Conservation (phyloP, 2,888 invertebrate species). For the Dynastes maya region DNA sequence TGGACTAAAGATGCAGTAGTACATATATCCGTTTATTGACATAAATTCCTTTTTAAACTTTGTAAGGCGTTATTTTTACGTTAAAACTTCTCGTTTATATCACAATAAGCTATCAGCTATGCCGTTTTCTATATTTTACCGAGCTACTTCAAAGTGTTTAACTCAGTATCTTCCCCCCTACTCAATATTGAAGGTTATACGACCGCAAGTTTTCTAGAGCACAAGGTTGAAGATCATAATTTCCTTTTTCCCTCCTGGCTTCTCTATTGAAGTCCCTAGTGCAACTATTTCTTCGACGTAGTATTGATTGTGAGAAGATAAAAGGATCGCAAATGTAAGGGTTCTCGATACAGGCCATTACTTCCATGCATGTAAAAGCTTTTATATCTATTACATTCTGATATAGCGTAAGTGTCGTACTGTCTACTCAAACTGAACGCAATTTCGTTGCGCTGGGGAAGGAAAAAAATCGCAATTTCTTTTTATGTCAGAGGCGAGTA, state of each 20-base stretch:
- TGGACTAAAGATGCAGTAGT: too few species aligned
- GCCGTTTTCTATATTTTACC: too few species aligned
- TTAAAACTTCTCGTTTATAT: too few species aligned
- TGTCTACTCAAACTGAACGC: constrained; percentile 2
- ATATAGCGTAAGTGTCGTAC: constrained; percentile 10
- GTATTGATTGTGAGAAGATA: constrained; percentile 30
- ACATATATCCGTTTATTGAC: too few species aligned
- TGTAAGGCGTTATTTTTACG: too few species aligned
- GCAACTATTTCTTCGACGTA: constrained; percentile 3
- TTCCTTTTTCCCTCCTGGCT: constrained; percentile 17
- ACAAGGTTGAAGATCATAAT: constrained; percentile 20
- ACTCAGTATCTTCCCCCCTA: neutral
- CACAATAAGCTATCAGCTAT: too few species aligned
- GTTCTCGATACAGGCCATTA: constrained; percentile 41
- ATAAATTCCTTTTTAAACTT: too few species aligned
- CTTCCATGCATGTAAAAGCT: constrained; percentile 39
- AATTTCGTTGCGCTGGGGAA: neutral
- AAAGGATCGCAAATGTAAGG: constrained; percentile 37
- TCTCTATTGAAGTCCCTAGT: neutral
- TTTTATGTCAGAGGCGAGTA: constrained; percentile 40
- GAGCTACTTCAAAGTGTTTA: too few species aligned
- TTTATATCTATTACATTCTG: constrained; percentile 43
- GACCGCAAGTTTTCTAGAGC: neutral
- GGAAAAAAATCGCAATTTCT: constrained; percentile 30
- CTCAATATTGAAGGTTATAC: neutral